Conservation (phyloP, 2,113 vertebrate species). For the Pomatostomus ruficeps region DNA sequence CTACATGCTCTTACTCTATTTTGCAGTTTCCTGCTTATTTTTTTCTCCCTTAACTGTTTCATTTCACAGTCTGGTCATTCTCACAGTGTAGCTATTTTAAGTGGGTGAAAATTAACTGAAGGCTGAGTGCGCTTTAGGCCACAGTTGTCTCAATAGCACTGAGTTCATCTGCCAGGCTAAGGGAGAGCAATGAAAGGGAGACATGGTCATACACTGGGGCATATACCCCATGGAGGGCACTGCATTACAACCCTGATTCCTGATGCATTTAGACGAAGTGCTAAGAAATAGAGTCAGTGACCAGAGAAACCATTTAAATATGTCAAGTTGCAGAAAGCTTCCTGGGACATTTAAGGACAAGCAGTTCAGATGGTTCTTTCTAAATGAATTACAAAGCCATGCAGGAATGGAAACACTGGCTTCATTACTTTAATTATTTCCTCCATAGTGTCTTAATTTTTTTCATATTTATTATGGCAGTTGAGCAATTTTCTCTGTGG, state of each 20-base stretch:
- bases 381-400: not conserved
- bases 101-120: not conserved
- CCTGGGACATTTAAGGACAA: not conserved
- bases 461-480: not conserved
- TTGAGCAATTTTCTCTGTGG: not conserved
- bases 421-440: not conserved
- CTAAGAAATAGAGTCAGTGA: not conserved
- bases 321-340: not conserved
- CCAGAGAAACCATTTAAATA: not conserved
- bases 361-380: not conserved
- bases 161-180: not conserved
- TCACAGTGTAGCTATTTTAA: not conserved
- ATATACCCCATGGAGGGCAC: not conserved
- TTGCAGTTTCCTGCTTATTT: not conserved
- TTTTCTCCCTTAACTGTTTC: not conserved
- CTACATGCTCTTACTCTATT: not conserved
- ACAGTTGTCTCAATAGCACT: not conserved
- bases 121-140: not conserved
- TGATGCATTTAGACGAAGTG: not conserved
- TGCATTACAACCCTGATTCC: not conserved
- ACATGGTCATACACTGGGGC: fast-evolving
- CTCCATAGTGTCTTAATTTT: not conserved
- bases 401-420: not conserved
- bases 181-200: not conserved
- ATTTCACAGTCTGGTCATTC: not conserved